Percentiles rank a stretch among this genome's conserved stretches.
Evolutionary conservation across 2,113 vertebrate species (phyloP).

Genomic region (Entosphenus tridentatus): DNA sequence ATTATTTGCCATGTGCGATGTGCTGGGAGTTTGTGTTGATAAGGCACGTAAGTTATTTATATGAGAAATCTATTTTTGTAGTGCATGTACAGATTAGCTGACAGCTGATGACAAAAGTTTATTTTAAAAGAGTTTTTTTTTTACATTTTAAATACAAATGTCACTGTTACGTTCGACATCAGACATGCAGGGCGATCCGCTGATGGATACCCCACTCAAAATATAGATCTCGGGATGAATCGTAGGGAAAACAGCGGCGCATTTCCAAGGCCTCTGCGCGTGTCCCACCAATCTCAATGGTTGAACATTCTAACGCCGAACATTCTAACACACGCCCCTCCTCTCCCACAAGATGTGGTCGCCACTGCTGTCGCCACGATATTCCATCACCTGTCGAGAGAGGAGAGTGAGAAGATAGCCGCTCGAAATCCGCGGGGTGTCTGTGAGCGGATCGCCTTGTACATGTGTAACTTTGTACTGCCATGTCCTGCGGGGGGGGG

Average conservation of each 20-base stretch:
- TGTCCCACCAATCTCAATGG: not conserved
- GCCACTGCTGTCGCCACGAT: too few species aligned
- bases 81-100: not conserved
- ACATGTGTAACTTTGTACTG: too few species aligned
- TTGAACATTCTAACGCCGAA: not conserved
- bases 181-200: not conserved
- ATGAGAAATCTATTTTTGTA: slow-evolving; percentile 6
- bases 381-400: too few species aligned
- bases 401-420: too few species aligned
- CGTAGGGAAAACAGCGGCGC: not conserved
- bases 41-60: slow-evolving; percentile 6
- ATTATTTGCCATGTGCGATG: not conserved
- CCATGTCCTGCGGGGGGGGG: too few species aligned
- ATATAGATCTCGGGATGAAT: not conserved
- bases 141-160: not conserved
- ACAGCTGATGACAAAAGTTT: slow-evolving; percentile 2
- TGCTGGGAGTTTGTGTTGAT: not conserved
- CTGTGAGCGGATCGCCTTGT: too few species aligned
- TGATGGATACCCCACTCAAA: not conserved
- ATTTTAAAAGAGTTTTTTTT: not conserved
- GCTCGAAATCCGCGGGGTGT: too few species aligned
- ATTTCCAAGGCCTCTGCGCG: not conserved
- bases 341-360: too few species aligned
- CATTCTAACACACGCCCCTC: too few species aligned
- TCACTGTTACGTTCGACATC: not conserved